These are phyloP conservation scores for Globodera ellingtonae DNA, from an alignment of 1,140 invertebrate genomes.

Conservation along the genomic window DNA sequence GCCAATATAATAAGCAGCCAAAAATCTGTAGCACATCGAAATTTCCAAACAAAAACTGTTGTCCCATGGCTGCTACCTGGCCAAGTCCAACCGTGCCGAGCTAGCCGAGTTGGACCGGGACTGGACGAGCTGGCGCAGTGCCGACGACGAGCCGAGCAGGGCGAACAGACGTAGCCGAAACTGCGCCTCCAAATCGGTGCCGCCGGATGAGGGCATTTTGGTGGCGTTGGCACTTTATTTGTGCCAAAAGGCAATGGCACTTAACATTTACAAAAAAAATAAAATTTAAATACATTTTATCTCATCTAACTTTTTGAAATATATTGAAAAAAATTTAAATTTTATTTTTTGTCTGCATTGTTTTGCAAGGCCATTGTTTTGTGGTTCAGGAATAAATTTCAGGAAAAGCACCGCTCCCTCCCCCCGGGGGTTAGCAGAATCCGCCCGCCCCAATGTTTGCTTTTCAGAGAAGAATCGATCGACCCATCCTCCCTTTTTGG, in stretches of 20 bases:
- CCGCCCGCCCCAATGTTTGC: background rate
- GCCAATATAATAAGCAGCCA: conserved; percentile 22
- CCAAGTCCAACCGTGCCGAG: conserved; percentile 15
- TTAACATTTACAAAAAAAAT: background rate
- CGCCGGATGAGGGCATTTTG: background rate
- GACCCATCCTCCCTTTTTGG: background rate
- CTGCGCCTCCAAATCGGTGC: conserved; percentile 11
- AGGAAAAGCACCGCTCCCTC: background rate
- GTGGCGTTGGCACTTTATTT: background rate
- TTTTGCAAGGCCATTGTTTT: background rate
- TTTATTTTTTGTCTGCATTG: too few relatives aligned
- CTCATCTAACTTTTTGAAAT: too few relatives aligned
- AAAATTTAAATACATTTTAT: background rate
- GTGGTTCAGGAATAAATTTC: background rate
- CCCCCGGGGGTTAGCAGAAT: background rate
- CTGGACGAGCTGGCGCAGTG: background rate
- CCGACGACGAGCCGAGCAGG: background rate
- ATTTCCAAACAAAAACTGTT: too few relatives aligned
- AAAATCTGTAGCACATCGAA: background rate
- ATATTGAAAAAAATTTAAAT: too few relatives aligned
- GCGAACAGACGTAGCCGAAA: conserved; percentile 22
- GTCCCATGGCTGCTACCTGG: background rate
- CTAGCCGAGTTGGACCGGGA: background rate
- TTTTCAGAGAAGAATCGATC: background rate
- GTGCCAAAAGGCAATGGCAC: background rate